These are phyloP conservation scores for Gambusia yucatana DNA, from an alignment of 2,797 vertebrate genomes.

Conservation along the genomic window DNA sequence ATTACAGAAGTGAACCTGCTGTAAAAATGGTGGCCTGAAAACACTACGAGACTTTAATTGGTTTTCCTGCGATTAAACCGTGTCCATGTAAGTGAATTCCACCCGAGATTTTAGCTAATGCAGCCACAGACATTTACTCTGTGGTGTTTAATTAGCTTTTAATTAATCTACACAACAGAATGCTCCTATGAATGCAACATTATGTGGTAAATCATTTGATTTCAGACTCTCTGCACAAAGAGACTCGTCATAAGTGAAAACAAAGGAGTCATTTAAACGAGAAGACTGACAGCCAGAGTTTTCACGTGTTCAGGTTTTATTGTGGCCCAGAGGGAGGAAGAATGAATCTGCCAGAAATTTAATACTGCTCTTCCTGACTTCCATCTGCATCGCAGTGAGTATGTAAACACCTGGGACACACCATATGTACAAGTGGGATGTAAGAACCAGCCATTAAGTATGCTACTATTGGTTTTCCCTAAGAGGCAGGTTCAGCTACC, in stretches of 20 bases:
- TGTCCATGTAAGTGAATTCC: conserved; percentile 35
- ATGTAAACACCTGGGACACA: conserved; percentile 27
- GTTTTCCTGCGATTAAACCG: conserved; percentile 23
- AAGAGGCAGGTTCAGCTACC: conserved; percentile 7
- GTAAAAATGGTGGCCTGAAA: not conserved
- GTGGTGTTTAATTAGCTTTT: conserved; percentile 49
- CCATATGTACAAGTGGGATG: conserved; percentile 63
- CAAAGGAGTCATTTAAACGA: not conserved
- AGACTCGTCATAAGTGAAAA: not conserved
- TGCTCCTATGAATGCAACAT: conserved; percentile 17
- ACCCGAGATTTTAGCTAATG: conserved; percentile 40
- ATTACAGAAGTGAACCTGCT: conserved; percentile 21
- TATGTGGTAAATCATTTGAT: conserved; percentile 12
- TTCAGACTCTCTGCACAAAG: conserved; percentile 15
- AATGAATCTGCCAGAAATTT: conserved; percentile 35
- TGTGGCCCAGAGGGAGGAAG: conserved; percentile 9
- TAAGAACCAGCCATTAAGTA: conserved; percentile 33
- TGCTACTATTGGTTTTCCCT: conserved; percentile 34
- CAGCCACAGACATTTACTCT: conserved; percentile 17
- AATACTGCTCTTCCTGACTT: conserved; percentile 48
- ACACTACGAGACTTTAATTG: not conserved
- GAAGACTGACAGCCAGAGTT: conserved; percentile 2
- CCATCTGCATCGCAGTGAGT: conserved; percentile 49
- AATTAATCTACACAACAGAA: conserved; percentile 47
- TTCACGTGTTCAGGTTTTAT: conserved; percentile 12